Evolutionary conservation across 2,797 vertebrate species (phyloP), one percentile per base, ranked within the genome.

Genomic region (Characodon lateralis): DNA sequence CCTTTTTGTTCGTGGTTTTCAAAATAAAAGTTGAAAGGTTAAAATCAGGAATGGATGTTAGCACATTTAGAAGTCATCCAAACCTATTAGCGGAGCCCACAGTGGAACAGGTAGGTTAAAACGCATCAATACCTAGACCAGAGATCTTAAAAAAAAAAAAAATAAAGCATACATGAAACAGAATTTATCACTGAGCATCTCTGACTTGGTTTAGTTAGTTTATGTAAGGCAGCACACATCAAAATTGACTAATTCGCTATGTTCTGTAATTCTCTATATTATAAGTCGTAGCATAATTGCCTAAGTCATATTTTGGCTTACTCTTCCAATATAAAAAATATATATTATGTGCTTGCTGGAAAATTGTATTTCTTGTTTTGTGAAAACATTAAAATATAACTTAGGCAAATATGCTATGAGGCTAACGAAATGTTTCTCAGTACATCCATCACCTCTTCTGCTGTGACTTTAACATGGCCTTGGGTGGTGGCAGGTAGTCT

Each of bases 381-480:
- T 31, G 31, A 31, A 31, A 31, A 31, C 31, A 31, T 31, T 31
- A 31, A 31, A 31, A 31, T 31, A 31, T 31, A 31, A 31, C 31
- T 31, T 31, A 31, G 31, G 31, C 31, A 31, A 31, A 31, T 31
- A 31, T 31, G 31, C 31, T 31, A 31, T 31, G 31, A 31, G 31
- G 31, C 31, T 31, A 31, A 31, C 31, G 31, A 31, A 31, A 31
- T 31, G 7, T 63, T 55, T 72, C 72, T 41, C 59, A 74, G 53
- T 59, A 43, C 58, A 55, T 46, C 53, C 50, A 72, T 80, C 68
- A 20, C 55, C 59, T 76, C 46, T 39, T 10, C 69, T 56, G 74
- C 53, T 16, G 69, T 84, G 88, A 92, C 91, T 92, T 94, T 88
- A 87, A 90, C 78, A 77, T 80, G 87, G 89, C 90, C 91, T 89